Evolutionary conservation across 2,797 vertebrate species (phyloP).

Genomic region (Rhinichthys osculus): DNA sequence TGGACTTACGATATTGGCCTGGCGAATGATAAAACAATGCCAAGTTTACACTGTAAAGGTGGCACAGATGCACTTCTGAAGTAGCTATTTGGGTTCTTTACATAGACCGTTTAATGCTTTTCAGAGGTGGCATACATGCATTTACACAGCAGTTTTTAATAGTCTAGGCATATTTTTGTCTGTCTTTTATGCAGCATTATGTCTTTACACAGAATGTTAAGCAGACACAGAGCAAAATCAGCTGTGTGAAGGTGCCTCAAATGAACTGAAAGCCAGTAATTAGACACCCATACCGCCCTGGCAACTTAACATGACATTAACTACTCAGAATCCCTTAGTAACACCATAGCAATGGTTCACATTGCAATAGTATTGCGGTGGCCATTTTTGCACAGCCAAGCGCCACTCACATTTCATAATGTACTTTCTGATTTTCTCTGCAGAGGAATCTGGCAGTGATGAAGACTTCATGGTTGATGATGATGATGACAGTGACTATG

Average conservation of each 20-base stretch:
- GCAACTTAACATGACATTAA: neutral
- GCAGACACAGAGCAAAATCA: neutral
- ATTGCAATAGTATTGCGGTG: neutral
- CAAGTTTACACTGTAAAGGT: neutral
- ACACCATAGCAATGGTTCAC: neutral
- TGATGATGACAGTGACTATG: conserved; percentile 97
- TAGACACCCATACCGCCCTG: neutral
- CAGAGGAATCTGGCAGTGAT: conserved; percentile 88
- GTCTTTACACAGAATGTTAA: no score
- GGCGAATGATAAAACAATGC: neutral
- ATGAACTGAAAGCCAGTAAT: neutral
- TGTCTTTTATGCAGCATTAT: neutral
- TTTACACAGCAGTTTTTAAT: neutral
- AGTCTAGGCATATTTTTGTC: neutral
- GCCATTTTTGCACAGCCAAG: neutral
- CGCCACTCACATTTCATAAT: neutral
- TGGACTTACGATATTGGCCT: neutral
- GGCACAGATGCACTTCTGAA: neutral
- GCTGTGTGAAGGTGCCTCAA: neutral
- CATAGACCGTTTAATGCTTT: neutral
- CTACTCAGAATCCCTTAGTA: neutral
- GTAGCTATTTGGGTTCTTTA: neutral
- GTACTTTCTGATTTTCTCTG: conserved; percentile 14
- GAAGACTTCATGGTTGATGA: conserved; percentile 98
- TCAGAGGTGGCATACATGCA: neutral